Evolutionary conservation across 2,888 invertebrate genomes (phyloP).

Genomic region (Lepidocyrtoides sp.): DNA sequence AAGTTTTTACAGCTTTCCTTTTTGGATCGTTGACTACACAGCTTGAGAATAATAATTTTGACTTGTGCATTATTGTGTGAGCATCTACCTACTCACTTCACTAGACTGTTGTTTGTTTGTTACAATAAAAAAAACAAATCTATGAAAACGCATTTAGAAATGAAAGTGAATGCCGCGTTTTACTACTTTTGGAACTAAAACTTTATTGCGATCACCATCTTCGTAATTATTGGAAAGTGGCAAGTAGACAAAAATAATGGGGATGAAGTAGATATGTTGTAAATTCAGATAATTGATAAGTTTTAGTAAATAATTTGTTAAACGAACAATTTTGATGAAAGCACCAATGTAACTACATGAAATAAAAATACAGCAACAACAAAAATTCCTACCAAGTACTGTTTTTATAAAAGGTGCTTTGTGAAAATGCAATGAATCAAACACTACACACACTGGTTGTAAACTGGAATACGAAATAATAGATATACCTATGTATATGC

Average conservation of each 20-base stretch:
- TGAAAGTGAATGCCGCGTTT: background rate
- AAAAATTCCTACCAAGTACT: too few species aligned
- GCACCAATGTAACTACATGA: too few species aligned
- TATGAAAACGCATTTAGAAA: background rate
- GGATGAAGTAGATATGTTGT: background rate
- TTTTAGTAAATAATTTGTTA: background rate
- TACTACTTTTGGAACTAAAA: background rate
- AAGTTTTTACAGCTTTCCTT: conserved; percentile 53
- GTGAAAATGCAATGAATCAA: too few species aligned
- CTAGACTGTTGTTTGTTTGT: too few species aligned
- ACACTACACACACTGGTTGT: too few species aligned
- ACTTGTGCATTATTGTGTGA: conserved; percentile 3
- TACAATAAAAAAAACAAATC: conserved; percentile 5
- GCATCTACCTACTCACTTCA: conserved; percentile 9
- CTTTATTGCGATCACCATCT: background rate
- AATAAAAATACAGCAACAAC: background rate
- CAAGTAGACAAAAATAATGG: too few species aligned
- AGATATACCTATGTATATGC: too few species aligned
- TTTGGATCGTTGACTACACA: conserved; percentile 71
- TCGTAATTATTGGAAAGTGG: too few species aligned
- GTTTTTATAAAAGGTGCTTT: too few species aligned
- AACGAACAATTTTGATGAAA: background rate
- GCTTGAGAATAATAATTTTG: conserved; percentile 37
- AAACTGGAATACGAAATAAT: too few species aligned
- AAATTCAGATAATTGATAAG: background rate